phyloP scores from a whole-genome alignment of 2,113 vertebrate genomes.

The Clarias gariepinus region DNA sequence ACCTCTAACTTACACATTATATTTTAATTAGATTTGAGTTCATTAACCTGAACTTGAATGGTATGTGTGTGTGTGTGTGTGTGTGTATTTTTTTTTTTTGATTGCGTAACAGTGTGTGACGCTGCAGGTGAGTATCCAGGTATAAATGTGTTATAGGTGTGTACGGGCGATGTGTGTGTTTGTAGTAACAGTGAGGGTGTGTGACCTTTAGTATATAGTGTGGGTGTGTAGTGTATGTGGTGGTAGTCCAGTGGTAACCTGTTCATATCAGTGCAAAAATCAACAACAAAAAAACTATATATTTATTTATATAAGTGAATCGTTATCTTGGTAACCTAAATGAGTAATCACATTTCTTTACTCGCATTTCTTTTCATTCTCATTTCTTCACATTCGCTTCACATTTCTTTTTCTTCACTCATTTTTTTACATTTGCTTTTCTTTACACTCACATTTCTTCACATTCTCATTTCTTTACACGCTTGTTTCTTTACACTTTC shows the following conservation, averaged over 20 bases:
- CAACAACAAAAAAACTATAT: not conserved
- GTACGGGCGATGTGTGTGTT: constrained; percentile 1
- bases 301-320: not conserved
- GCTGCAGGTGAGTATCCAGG: constrained; percentile 64
- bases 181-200: not conserved
- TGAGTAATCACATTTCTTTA: too few species aligned
- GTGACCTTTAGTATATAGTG: not conserved
- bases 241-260: not conserved
- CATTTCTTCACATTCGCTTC: too few species aligned
- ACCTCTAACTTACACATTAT: not conserved
- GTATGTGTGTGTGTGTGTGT: constrained; percentile 42
- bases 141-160: not conserved
- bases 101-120: constrained; percentile 62
- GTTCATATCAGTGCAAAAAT: not conserved
- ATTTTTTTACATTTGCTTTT: too few species aligned
- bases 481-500: too few species aligned
- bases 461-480: too few species aligned
- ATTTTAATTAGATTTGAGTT: not conserved
- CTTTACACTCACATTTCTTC: too few species aligned
- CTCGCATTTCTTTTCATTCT: too few species aligned
- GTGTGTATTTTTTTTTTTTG: too few species aligned
- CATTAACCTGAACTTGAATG: not conserved
- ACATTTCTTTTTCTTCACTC: too few species aligned
- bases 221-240: not conserved
- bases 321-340: too few species aligned